These are phyloP conservation scores for Drosophila melanosoma DNA, from an alignment of 2,888 invertebrate species.

Conservation along the genomic window DNA sequence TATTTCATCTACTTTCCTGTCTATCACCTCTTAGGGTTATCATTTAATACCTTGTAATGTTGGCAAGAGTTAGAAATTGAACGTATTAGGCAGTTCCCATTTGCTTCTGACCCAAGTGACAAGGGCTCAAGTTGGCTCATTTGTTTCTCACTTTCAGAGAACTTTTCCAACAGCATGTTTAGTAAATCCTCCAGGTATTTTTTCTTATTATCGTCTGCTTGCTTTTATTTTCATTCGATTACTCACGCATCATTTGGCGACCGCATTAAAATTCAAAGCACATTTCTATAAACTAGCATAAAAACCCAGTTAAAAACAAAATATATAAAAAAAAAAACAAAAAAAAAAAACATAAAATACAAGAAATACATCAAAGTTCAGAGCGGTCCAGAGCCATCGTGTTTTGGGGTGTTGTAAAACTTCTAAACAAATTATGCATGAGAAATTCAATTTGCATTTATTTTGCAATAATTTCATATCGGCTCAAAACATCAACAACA, in stretches of 20 bases:
- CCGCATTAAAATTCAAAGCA: conserved; percentile 72
- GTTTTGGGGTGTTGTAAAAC: conserved; percentile 53
- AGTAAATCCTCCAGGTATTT: conserved; percentile 5
- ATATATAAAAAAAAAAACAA: background rate
- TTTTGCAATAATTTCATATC: conserved; percentile 80
- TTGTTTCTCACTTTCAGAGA: background rate
- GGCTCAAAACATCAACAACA: conserved; percentile 57
- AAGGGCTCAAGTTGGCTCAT: conserved; percentile 5
- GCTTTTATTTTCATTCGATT: conserved; percentile 51
- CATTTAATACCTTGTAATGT: background rate
- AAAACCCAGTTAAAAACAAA: conserved; percentile 28
- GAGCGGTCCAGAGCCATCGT: conserved; percentile 24
- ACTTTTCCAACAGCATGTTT: conserved; percentile 35
- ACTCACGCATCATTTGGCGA: conserved; percentile 53
- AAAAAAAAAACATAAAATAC: conserved; percentile 18
- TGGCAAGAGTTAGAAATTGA: background rate
- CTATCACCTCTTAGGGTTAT: background rate
- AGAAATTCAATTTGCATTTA: conserved; percentile 81
- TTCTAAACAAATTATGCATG: conserved; percentile 79
- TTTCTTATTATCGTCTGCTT: conserved; percentile 17
- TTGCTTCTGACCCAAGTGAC: conserved; percentile 13
- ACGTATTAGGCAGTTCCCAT: conserved; percentile 5
- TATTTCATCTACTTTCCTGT: background rate
- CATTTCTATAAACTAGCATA: conserved; percentile 53
- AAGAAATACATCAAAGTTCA: conserved; percentile 71